phyloP scores from a whole-genome alignment of 1,140 invertebrate genomes.

The Bactericera cockerelli region DNA sequence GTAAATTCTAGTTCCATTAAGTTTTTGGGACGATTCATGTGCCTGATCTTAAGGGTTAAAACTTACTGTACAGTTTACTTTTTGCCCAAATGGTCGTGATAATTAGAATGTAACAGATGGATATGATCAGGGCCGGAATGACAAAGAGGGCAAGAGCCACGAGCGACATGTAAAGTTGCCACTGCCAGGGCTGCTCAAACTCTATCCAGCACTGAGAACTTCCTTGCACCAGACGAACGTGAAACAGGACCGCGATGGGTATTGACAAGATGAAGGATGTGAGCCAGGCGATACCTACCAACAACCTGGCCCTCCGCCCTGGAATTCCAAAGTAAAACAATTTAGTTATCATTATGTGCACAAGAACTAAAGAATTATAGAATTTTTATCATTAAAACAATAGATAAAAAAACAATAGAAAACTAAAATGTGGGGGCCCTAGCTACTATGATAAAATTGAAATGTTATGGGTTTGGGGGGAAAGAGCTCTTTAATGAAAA shows the following conservation, averaged over 20 bases:
- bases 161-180: constrained; percentile 79
- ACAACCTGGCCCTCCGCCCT: constrained; percentile 56
- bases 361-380: too few relatives aligned
- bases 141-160: constrained; percentile 72
- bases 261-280: constrained; percentile 68
- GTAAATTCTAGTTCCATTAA: too few relatives aligned
- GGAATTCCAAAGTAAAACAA: too few relatives aligned
- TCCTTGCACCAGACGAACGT: constrained; percentile 58
- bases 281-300: constrained; percentile 67
- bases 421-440: too few relatives aligned
- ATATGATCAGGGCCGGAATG: constrained; percentile 76
- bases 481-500: too few relatives aligned
- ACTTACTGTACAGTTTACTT: constrained; percentile 36
- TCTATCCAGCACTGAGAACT: constrained; percentile 78
- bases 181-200: constrained; percentile 49
- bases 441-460: too few relatives aligned
- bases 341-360: too few relatives aligned
- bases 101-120: constrained; percentile 79
- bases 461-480: too few relatives aligned
- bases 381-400: too few relatives aligned
- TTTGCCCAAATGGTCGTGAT: constrained; percentile 86
- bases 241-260: constrained; percentile 67
- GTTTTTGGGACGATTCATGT: too few relatives aligned
- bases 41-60: too few relatives aligned
- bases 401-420: too few relatives aligned